Conservation (phyloP, 1,140 invertebrate genomes). For the Colletes gigas region DNA sequence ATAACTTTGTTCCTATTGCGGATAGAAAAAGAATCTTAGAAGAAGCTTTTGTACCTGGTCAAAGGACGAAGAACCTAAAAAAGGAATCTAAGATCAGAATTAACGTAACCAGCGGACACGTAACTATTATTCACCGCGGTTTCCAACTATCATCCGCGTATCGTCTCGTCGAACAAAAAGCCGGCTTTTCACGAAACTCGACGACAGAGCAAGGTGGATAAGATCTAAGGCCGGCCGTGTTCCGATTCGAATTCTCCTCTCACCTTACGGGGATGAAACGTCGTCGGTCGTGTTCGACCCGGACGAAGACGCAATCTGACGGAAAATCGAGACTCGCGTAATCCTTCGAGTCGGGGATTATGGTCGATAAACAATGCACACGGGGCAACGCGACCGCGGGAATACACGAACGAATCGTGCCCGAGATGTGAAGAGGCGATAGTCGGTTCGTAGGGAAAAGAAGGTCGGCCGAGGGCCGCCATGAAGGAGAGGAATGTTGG, state of each 20-base stretch:
- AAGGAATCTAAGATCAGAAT: neutral
- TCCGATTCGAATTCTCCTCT: neutral
- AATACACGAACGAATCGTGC: slow-evolving; percentile 45
- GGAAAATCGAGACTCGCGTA: slow-evolving; percentile 72
- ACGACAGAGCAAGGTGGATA: slow-evolving; percentile 21
- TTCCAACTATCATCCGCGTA: neutral
- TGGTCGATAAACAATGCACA: slow-evolving; percentile 65
- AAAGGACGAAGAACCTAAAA: neutral
- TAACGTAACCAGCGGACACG: neutral
- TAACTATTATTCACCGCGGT: neutral
- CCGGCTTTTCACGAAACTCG: slow-evolving; percentile 1
- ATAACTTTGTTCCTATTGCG: no score
- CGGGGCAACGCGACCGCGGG: neutral
- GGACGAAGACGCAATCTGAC: slow-evolving; percentile 54
- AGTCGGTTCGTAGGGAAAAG: slow-evolving; percentile 20
- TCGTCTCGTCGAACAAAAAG: neutral
- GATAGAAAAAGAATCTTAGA: no score
- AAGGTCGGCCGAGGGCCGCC: neutral
- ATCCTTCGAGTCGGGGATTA: slow-evolving; percentile 69
- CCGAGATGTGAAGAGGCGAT: slow-evolving; percentile 44
- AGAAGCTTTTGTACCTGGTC: no score
- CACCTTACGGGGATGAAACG: neutral
- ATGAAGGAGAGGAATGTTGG: slow-evolving; percentile 3
- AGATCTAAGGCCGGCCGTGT: slow-evolving; percentile 30
- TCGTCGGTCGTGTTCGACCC: neutral